phyloP scores from a whole-genome alignment of 2,888 invertebrate genomes.

The Sipha maydis region DNA sequence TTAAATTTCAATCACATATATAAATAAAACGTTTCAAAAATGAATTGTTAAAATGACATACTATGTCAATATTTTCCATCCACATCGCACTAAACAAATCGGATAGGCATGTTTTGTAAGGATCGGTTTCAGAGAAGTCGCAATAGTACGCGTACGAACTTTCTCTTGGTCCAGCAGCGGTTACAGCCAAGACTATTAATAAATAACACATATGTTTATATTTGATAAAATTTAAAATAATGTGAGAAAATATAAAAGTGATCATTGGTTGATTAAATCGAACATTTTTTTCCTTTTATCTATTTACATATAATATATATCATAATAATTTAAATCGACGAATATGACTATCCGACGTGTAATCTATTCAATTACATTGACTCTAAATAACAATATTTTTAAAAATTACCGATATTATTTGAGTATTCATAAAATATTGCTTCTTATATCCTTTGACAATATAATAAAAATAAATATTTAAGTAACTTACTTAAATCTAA shows the following conservation, averaged over 20 bases:
- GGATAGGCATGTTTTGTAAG: slow-evolving; percentile 69
- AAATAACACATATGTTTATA: not conserved
- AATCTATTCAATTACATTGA: too few species aligned
- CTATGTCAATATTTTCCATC: slow-evolving; percentile 67
- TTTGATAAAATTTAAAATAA: not conserved
- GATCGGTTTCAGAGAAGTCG: slow-evolving; percentile 68
- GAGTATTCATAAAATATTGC: too few species aligned
- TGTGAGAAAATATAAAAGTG: too few species aligned
- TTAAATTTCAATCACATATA: too few species aligned
- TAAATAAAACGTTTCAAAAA: not conserved
- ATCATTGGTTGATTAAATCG: too few species aligned
- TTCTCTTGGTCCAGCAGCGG: slow-evolving; percentile 72
- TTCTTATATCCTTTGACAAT: too few species aligned
- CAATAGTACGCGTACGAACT: slow-evolving; percentile 73
- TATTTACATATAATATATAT: too few species aligned
- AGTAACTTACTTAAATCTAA: not conserved
- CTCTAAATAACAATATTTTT: too few species aligned
- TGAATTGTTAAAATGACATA: not conserved
- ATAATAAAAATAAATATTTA: not conserved
- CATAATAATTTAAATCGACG: too few species aligned
- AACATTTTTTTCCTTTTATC: too few species aligned
- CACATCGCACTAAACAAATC: slow-evolving; percentile 74
- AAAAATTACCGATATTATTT: too few species aligned
- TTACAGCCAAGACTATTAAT: slow-evolving; percentile 72
- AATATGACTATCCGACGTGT: too few species aligned